These are phyloP conservation scores for Lumbricus terrestris DNA, from an alignment of 2,888 invertebrate genomes.

Conservation along the genomic window DNA sequence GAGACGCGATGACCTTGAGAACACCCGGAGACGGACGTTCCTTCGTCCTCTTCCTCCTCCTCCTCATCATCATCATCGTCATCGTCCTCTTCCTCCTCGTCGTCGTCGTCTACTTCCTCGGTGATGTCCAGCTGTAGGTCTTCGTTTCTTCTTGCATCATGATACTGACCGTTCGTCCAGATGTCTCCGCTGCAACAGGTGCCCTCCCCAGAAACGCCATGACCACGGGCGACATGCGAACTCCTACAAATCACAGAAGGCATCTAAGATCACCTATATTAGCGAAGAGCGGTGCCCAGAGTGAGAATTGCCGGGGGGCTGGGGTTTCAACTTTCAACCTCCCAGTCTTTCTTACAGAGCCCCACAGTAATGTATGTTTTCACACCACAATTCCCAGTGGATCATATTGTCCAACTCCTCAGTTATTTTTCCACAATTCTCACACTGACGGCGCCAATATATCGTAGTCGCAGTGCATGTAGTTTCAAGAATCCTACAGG, in stretches of 20 bases:
- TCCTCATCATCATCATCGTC: conserved; percentile 4
- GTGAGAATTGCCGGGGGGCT: too few relatives aligned
- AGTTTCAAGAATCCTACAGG: too few relatives aligned
- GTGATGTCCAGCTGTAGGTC: background rate
- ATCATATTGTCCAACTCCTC: too few relatives aligned
- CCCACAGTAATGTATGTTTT: too few relatives aligned
- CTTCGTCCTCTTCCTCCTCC: background rate
- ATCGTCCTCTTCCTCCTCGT: background rate
- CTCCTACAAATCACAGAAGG: background rate
- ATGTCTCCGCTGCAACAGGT: background rate
- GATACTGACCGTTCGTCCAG: background rate
- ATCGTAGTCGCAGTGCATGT: too few relatives aligned
- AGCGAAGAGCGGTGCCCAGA: too few relatives aligned
- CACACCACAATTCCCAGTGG: too few relatives aligned
- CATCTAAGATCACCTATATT: background rate
- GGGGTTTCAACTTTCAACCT: too few relatives aligned
- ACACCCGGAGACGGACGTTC: background rate
- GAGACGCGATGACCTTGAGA: conserved; percentile 5
- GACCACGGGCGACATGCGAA: background rate
- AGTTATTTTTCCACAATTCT: too few relatives aligned
- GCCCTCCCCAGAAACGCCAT: background rate
- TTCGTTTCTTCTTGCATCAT: background rate
- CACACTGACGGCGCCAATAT: too few relatives aligned
- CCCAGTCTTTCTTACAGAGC: too few relatives aligned
- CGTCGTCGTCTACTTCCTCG: background rate